Base-by-base conservation (phyloP, 1,140 invertebrate genomes). In the Nymphalis io region DNA sequence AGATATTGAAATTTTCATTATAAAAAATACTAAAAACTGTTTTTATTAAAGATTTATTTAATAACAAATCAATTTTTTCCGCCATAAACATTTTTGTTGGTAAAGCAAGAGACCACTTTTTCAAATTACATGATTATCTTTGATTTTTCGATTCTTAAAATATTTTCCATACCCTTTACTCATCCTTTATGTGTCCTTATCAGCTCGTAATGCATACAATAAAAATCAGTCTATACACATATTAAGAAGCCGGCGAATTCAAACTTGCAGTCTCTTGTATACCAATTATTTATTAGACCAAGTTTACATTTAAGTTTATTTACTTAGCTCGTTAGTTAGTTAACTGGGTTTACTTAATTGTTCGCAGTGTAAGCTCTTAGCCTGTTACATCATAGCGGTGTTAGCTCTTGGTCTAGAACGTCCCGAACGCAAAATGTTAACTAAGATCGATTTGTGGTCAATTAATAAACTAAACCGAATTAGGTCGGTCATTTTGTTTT, bases 331-430 rank as follows among this genome's bases (percentile, higher is more conserved):
- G 73, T 81, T 78, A 81, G 75, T 76, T 74, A 75, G 64, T 79
- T 76, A 69, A 73, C 59, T 63, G 51, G 68, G 75, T 79, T 82
- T 75, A 80, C 76, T 80, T 80, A 80, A 81, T 81, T 77, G 76
- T 78, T 79, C 65, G 58, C 51, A 77, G 75, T 78, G 60, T 70
- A 78, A 73, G 74, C 74, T 72, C 12, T 11, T 67, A 33, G 68
- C 38, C 64, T 68, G 65, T 74, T 76, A 72, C 72, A 55, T 72
- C 60, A 76, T 83, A 76, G 77, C 63, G 42, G 57, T 70, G 71
- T 77, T 76, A 68, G 61, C 70, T 72, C 46, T 48, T n/a, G 60
- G 69, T 42, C 53, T 61, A 57, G 57, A 46, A 63, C 61, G 66
- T 74, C 62, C n/a, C 44, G 46, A 51, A 20, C 46, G 46, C 18